Percentiles rank a stretch among this genome's conserved stretches.
These are phyloP conservation scores for Ophion obscuratus DNA, from an alignment of 2,888 invertebrate species.

Conservation along the genomic window DNA sequence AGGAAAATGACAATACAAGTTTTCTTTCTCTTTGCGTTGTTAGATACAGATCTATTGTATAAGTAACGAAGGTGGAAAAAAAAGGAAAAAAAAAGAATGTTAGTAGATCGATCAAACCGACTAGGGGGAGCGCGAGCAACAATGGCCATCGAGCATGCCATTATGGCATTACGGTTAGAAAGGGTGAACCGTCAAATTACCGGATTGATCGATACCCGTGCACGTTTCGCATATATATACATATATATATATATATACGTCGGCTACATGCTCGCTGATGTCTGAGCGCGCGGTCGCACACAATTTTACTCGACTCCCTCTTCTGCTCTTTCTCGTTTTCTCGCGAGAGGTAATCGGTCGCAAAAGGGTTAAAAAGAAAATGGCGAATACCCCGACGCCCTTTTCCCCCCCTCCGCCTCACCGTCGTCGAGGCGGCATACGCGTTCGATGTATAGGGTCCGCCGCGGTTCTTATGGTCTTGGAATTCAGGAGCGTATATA, in stretches of 20 bases:
- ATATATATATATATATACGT: constrained; percentile 9
- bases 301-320: constrained; percentile 61
- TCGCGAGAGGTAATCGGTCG: constrained; percentile 60
- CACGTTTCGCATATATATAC: constrained; percentile 13
- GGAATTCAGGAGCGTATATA: not conserved
- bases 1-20: not conserved
- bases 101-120: constrained; percentile 68
- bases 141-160: constrained; percentile 75
- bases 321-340: constrained; percentile 33
- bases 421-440: not conserved
- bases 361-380: constrained; percentile 70
- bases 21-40: not conserved
- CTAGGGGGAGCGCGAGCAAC: constrained; percentile 69
- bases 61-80: constrained; percentile 65
- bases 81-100: constrained; percentile 58
- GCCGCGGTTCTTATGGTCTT: too few species aligned
- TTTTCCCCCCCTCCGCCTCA: constrained; percentile 33
- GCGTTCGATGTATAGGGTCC: too few species aligned
- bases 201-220: constrained; percentile 73
- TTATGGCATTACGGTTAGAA: constrained; percentile 72
- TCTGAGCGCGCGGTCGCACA: constrained; percentile 51
- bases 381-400: constrained; percentile 65
- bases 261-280: constrained; percentile 58
- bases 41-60: not conserved
- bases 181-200: constrained; percentile 75